phyloP scores from a whole-genome alignment of 2,797 vertebrate species.

The Acrossocheilus fasciatus region DNA sequence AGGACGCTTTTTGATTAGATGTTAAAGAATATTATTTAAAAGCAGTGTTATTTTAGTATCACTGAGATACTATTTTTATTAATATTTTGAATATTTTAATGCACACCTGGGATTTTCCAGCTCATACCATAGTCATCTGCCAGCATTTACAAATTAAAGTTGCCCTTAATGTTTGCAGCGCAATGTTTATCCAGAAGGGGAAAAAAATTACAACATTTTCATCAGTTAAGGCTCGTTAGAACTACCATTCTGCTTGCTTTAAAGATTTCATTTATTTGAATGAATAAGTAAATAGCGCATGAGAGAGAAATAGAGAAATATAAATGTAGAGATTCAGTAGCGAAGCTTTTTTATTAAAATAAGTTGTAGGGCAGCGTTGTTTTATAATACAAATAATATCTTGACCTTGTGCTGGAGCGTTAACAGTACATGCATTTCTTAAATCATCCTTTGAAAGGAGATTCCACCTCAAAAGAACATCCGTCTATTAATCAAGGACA shows the following conservation, averaged over 20 bases:
- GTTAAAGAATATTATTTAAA: not conserved
- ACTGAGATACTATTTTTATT: not conserved
- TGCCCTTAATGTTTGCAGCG: not conserved
- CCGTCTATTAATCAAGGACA: not conserved
- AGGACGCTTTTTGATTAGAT: not conserved
- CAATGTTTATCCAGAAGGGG: too few relatives aligned
- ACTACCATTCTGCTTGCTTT: not conserved
- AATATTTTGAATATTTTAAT: not conserved
- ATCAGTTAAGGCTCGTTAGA: not conserved
- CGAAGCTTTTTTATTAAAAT: not conserved
- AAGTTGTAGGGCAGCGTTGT: not conserved
- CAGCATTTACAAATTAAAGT: not conserved
- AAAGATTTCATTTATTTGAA: not conserved
- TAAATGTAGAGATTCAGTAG: not conserved
- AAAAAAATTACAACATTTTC: not conserved
- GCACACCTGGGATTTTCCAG: not conserved
- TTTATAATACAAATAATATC: not conserved
- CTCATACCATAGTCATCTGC: too few relatives aligned
- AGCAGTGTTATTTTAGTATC: not conserved
- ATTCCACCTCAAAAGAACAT: conserved; percentile 22
- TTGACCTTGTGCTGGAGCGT: conserved; percentile 2
- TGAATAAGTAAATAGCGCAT: not conserved
- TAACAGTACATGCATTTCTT: conserved; percentile 23
- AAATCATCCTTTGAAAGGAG: not conserved
- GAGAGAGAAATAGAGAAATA: not conserved